Conservation (phyloP, 2,797 vertebrate genomes). For the Ispidina picta region DNA sequence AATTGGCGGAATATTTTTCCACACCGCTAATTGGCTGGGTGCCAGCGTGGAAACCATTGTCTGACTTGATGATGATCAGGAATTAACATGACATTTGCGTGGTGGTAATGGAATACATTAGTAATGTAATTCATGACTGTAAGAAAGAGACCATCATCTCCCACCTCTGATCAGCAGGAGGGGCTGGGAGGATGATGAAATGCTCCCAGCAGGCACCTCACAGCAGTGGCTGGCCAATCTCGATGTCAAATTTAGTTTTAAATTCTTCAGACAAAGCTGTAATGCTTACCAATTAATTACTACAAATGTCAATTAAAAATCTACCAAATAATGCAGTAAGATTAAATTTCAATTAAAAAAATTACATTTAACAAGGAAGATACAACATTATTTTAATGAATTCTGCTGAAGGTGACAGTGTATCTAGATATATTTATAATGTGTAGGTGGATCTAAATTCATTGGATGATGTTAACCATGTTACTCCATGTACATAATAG, state of each 20-base stretch:
- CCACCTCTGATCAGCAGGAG: slow-evolving; percentile 77
- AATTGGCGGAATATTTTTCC: slow-evolving; percentile 87
- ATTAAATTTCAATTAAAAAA: slow-evolving; percentile 90
- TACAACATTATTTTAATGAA: slow-evolving; percentile 85
- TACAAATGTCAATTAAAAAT: slow-evolving; percentile 88
- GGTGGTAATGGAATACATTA: slow-evolving; percentile 93
- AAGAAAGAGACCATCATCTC: slow-evolving; percentile 84
- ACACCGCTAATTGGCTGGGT: slow-evolving; percentile 84
- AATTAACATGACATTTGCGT: slow-evolving; percentile 94
- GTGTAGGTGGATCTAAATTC: slow-evolving; percentile 78
- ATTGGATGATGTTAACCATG: slow-evolving; percentile 75
- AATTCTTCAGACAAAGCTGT: slow-evolving; percentile 78
- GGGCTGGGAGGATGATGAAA: slow-evolving; percentile 82
- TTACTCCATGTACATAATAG: slow-evolving; percentile 73
- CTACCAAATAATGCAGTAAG: slow-evolving; percentile 82
- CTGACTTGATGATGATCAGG: slow-evolving; percentile 89
- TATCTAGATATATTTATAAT: slow-evolving; percentile 81
- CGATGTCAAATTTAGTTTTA: slow-evolving; percentile 86
- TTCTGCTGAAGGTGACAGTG: slow-evolving; percentile 87
- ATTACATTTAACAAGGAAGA: slow-evolving; percentile 81
- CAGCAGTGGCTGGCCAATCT: slow-evolving; percentile 79
- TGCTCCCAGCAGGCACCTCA: slow-evolving; percentile 81
- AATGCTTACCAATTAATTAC: slow-evolving; percentile 88
- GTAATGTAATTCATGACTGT: slow-evolving; percentile 89
- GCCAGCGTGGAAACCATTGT: slow-evolving; percentile 85